Percentiles rank a stretch among this genome's conserved stretches.
Evolutionary conservation across 2,113 vertebrate species (phyloP).

Genomic region (Vicugna pacos): DNA sequence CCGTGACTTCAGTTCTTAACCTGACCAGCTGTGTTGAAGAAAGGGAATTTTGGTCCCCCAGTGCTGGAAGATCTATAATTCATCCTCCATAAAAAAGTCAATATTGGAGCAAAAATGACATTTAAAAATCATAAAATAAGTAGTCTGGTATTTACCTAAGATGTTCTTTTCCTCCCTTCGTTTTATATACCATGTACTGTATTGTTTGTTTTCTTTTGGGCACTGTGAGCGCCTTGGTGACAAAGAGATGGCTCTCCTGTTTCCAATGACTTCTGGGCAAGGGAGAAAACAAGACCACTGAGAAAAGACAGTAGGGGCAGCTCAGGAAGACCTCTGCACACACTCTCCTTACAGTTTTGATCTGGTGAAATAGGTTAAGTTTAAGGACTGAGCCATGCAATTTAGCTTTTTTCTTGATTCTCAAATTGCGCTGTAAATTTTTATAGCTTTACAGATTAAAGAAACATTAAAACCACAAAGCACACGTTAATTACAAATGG

Average conservation of each 20-base stretch:
- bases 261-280: slow-evolving; percentile 47
- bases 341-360: background rate
- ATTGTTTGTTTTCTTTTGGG: slow-evolving; percentile 82
- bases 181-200: slow-evolving; percentile 78
- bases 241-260: slow-evolving; percentile 60
- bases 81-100: slow-evolving; percentile 88
- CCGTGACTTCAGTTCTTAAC: slow-evolving; percentile 81
- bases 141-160: slow-evolving; percentile 89
- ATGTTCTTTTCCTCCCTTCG: slow-evolving; percentile 79
- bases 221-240: background rate
- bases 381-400: slow-evolving; percentile 21
- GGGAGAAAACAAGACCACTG: slow-evolving; percentile 30
- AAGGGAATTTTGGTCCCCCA: slow-evolving; percentile 71
- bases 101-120: slow-evolving; percentile 91
- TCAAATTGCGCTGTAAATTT: slow-evolving; percentile 69
- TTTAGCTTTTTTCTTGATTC: slow-evolving; percentile 56
- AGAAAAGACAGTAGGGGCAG: background rate
- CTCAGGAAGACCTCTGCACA: background rate
- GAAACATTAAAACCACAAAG: slow-evolving; percentile 75
- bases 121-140: slow-evolving; percentile 91
- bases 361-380: slow-evolving; percentile 62
- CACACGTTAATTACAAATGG: slow-evolving; percentile 69
- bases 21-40: slow-evolving; percentile 84
- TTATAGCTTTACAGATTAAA: slow-evolving; percentile 72
- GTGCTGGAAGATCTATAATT: slow-evolving; percentile 87